Conservation (phyloP, 2,797 vertebrate species). For the Ceyx erithaca region DNA sequence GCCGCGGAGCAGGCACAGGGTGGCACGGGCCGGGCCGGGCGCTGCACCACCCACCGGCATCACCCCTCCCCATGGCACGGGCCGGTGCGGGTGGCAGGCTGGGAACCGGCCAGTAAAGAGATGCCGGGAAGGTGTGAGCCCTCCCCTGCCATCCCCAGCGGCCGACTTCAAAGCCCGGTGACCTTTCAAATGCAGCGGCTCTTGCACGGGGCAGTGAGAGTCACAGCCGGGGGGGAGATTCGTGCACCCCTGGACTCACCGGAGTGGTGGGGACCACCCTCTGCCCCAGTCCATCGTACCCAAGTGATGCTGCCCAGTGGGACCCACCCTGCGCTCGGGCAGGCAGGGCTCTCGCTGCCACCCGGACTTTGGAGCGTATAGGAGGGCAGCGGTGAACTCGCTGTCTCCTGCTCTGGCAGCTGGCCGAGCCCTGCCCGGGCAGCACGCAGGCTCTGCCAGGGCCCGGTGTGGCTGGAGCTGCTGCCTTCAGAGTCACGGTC, state of each 20-base stretch:
- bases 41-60: neutral
- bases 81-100: neutral
- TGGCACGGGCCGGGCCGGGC: neutral
- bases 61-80: neutral
- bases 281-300: rapidly evolving
- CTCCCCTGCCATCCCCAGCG: neutral
- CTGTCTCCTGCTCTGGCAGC: neutral
- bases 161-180: slow-evolving; percentile 34
- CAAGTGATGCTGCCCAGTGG: neutral
- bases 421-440: rapidly evolving
- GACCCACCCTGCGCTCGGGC: rapidly evolving
- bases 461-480: neutral
- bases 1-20: rapidly evolving
- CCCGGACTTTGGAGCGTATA: slow-evolving; percentile 19
- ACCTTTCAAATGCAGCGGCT: slow-evolving; percentile 29
- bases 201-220: neutral
- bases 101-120: neutral
- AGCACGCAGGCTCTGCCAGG: rapidly evolving
- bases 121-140: neutral
- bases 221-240: neutral
- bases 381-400: neutral
- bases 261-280: neutral
- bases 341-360: neutral
- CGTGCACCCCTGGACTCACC: rapidly evolving
- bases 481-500: rapidly evolving